These are phyloP conservation scores for Sphaerodactylus townsendi DNA, from an alignment of 2,113 vertebrate species.

Conservation along the genomic window DNA sequence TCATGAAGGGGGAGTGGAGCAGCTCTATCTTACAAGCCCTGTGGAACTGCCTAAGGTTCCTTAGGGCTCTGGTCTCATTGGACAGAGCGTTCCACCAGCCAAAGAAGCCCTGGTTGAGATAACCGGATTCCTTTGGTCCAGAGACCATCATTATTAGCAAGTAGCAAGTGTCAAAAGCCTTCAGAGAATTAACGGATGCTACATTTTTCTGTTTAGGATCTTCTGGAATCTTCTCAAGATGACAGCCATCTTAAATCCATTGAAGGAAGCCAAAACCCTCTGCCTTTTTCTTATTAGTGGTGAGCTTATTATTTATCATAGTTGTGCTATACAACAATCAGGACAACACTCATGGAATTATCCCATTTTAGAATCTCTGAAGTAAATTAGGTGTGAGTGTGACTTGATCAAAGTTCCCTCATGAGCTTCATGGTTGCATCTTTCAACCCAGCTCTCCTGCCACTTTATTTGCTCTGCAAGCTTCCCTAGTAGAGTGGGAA, in stretches of 20 bases:
- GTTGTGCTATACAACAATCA: background rate
- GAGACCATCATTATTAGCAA: background rate
- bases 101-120: too few relatives aligned
- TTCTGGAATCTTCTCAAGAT: background rate
- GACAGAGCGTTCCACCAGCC: too few relatives aligned
- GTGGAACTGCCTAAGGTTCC: too few relatives aligned
- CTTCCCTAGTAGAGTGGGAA: background rate
- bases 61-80: too few relatives aligned
- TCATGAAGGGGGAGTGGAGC: too few relatives aligned
- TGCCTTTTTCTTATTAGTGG: background rate
- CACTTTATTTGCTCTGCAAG: too few relatives aligned
- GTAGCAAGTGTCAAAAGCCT: conserved; percentile 1
- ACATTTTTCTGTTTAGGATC: background rate
- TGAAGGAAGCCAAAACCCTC: background rate
- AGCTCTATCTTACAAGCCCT: too few relatives aligned
- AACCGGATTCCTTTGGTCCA: too few relatives aligned
- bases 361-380: background rate
- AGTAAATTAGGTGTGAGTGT: background rate
- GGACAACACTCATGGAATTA: background rate
- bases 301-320: background rate
- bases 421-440: background rate
- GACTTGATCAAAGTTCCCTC: background rate
- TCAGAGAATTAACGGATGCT: background rate
- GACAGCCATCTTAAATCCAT: background rate
- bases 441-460: too few relatives aligned